Conservation (phyloP, 2,888 invertebrate species). For the Cheilosia variabilis region DNA sequence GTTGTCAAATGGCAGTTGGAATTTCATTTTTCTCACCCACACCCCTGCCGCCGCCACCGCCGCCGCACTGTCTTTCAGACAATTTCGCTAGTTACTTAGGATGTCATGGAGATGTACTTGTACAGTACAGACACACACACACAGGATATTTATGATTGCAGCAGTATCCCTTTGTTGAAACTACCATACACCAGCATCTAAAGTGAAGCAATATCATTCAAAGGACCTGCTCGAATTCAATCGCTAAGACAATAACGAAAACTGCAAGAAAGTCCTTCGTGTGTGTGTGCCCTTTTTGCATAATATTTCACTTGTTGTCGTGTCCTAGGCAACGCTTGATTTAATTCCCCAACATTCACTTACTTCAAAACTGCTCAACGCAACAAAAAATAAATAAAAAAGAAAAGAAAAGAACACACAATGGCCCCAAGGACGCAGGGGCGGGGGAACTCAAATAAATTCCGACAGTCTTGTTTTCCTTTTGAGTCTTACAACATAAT, state of each 20-base stretch:
- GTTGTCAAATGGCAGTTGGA: conserved; percentile 71
- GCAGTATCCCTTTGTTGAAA: neutral
- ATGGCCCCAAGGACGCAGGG: conserved; percentile 2
- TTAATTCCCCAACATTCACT: conserved; percentile 40
- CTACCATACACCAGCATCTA: neutral
- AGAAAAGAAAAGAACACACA: conserved; percentile 1
- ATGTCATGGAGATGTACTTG: conserved; percentile 54
- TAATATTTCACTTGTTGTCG: conserved; percentile 53
- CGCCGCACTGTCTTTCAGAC: conserved; percentile 22
- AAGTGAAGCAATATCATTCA: conserved; percentile 39
- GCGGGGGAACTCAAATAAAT: conserved; percentile 53
- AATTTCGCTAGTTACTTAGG: conserved; percentile 61
- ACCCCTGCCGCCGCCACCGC: neutral
- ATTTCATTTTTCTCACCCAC: conserved; percentile 53
- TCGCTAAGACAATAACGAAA: conserved; percentile 44
- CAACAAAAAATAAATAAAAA: conserved; percentile 2
- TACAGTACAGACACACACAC: conserved; percentile 29
- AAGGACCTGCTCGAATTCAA: conserved; percentile 49
- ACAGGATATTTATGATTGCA: conserved; percentile 63
- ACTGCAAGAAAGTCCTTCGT: conserved; percentile 29
- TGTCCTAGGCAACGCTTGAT: conserved; percentile 52
- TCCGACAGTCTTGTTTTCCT: conserved; percentile 49
- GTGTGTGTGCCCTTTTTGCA: neutral
- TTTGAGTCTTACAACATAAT: conserved; percentile 61
- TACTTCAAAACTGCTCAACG: conserved; percentile 7